Evolutionary conservation across 2,113 vertebrate genomes (phyloP).

Genomic region (Sapajus apella): DNA sequence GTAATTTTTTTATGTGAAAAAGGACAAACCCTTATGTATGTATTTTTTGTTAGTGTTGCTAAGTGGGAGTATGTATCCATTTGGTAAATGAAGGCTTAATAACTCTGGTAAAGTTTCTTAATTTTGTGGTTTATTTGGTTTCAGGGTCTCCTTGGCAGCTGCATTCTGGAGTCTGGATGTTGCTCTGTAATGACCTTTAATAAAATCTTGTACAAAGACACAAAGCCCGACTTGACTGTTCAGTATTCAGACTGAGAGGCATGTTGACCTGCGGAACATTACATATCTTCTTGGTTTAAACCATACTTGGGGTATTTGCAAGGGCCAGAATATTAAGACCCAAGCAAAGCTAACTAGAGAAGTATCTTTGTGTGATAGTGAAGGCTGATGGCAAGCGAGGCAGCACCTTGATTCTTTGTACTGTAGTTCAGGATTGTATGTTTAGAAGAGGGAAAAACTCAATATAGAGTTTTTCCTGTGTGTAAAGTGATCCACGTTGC

Average conservation of each 20-base stretch:
- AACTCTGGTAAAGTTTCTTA: not conserved
- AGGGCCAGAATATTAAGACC: not conserved
- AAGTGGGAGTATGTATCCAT: not conserved
- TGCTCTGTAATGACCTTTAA: constrained; percentile 81
- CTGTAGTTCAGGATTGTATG: not conserved
- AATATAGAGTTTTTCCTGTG: not conserved
- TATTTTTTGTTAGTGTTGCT: not conserved
- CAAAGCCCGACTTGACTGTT: not conserved
- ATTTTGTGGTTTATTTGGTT: constrained; percentile 67
- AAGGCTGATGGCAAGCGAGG: not conserved
- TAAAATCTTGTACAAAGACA: constrained; percentile 80
- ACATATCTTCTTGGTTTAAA: not conserved
- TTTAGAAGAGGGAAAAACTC: not conserved
- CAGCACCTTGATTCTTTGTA: not conserved
- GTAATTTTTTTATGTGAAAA: no score
- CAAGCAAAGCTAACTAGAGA: not conserved
- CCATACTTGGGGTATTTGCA: not conserved
- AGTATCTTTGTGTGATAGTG: not conserved
- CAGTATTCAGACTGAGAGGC: not conserved
- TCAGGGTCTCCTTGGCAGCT: constrained; percentile 78
- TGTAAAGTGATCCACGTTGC: not conserved
- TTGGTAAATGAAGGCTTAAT: not conserved
- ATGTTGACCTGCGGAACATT: not conserved
- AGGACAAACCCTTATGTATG: not conserved
- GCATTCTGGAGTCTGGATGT: constrained; percentile 71